These are phyloP conservation scores for Psittacula derbiana DNA, from an alignment of 2,797 vertebrate species.

Conservation along the genomic window DNA sequence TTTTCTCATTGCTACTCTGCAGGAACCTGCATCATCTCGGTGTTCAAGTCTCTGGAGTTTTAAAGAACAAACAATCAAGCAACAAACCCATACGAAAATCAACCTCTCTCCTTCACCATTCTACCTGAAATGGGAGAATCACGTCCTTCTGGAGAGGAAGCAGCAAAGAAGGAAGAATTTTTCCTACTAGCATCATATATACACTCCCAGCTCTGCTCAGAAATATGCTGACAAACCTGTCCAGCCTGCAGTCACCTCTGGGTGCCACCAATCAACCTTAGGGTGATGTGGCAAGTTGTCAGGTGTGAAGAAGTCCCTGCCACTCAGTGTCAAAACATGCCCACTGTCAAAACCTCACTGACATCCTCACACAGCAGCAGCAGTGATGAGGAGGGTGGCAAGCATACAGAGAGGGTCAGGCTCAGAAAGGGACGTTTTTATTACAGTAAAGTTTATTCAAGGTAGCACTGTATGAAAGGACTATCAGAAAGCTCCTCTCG, in stretches of 20 bases:
- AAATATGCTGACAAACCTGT: background rate
- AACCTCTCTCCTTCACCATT: background rate
- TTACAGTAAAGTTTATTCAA: background rate
- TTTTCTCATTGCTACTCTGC: background rate
- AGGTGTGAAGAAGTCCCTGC: background rate
- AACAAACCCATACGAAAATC: background rate
- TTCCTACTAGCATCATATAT: background rate
- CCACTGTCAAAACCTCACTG: background rate
- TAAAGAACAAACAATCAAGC: background rate
- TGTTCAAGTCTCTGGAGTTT: background rate
- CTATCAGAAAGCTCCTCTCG: background rate
- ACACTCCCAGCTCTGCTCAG: background rate
- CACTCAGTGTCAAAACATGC: background rate
- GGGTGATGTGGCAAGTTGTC: background rate
- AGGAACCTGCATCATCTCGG: background rate
- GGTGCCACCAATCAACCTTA: background rate
- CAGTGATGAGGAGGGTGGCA: background rate
- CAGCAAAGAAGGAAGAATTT: background rate
- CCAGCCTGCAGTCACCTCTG: background rate
- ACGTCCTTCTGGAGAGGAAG: background rate
- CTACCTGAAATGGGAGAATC: background rate
- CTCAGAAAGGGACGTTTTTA: background rate
- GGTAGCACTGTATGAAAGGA: background rate
- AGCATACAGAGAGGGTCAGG: background rate
- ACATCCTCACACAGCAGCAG: background rate